phyloP scores from a whole-genome alignment of 1,140 invertebrate species.

The Steinernema khuongi region DNA sequence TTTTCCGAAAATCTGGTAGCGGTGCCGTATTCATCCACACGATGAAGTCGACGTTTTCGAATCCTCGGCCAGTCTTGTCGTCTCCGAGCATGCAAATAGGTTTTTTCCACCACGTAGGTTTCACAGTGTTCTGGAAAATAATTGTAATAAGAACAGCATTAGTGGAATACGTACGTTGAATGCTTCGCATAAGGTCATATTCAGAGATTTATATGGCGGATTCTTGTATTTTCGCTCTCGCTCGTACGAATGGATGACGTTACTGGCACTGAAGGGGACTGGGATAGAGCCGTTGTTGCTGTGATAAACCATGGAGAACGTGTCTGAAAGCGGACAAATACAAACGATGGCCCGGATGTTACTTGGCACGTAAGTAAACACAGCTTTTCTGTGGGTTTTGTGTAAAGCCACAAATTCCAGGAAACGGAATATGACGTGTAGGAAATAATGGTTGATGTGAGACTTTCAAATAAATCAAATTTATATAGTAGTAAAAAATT shows the following conservation, averaged over 20 bases:
- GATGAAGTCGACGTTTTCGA: constrained; percentile 91
- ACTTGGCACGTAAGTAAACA: not conserved
- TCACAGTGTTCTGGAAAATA: not conserved
- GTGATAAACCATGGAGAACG: constrained; percentile 23
- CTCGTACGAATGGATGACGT: constrained; percentile 93
- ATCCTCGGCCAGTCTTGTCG: constrained; percentile 81
- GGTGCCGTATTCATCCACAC: constrained; percentile 98
- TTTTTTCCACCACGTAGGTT: constrained; percentile 42
- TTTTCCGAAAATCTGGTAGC: constrained; percentile 85
- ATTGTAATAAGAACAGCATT: constrained; percentile 27
- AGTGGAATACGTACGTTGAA: constrained; percentile 36
- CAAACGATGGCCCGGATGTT: not conserved
- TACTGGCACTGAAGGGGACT: constrained; percentile 63
- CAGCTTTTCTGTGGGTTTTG: no score
- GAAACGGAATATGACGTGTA: no score
- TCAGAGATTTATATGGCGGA: constrained; percentile 62
- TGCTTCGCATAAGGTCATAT: constrained; percentile 36
- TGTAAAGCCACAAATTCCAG: no score
- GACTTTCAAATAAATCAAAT: no score
- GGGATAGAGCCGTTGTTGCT: not conserved
- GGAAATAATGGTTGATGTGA: no score
- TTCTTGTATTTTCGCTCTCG: constrained; percentile 88
- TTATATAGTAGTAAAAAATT: no score
- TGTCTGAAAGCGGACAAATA: constrained; percentile 23
- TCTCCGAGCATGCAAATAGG: constrained; percentile 71